Conservation (phyloP, 2,113 vertebrate species). For the Sapayoa aenigma region DNA sequence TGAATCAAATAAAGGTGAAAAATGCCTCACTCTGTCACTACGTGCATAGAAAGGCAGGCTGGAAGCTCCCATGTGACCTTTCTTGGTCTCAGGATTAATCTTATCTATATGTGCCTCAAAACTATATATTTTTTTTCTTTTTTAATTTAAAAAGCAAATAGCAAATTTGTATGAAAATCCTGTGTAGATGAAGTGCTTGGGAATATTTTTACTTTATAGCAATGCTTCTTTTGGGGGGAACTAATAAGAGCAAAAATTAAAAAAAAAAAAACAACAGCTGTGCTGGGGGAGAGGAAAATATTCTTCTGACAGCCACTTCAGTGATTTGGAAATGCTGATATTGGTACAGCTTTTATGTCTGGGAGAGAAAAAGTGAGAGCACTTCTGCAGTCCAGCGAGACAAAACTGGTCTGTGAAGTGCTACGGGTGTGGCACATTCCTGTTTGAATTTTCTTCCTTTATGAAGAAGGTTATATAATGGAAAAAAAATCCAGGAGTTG, state of each 20-base stretch:
- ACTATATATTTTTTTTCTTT: not conserved
- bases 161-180: not conserved
- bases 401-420: not conserved
- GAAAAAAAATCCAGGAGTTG: not conserved
- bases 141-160: not conserved
- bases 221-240: not conserved
- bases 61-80: not conserved
- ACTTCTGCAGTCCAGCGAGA: too few species aligned
- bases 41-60: not conserved
- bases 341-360: not conserved
- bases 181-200: not conserved
- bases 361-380: not conserved
- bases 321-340: not conserved
- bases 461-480: not conserved
- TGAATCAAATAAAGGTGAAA: not conserved
- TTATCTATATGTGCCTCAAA: not conserved
- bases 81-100: not conserved
- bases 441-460: constrained; percentile 7
- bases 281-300: not conserved
- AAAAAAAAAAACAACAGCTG: not conserved
- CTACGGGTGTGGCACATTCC: not conserved
- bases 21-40: not conserved
- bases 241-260: not conserved
- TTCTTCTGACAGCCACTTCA: not conserved
- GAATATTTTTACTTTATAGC: not conserved